Conservation (phyloP, 2,113 vertebrate species). For the Phalacrocorax pelagicus region DNA sequence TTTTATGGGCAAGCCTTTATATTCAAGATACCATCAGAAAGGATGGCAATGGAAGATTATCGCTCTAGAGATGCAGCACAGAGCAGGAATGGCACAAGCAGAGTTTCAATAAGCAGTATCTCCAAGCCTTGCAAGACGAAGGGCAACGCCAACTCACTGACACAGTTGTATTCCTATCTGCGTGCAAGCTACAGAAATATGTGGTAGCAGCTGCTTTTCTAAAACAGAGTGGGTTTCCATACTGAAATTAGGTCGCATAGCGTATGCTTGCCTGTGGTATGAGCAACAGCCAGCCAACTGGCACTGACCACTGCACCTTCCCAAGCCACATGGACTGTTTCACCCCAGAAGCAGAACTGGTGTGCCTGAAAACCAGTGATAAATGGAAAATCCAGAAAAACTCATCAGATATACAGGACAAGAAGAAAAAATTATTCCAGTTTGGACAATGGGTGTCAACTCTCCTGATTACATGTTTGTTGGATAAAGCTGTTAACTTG, state of each 20-base stretch:
- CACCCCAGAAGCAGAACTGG: neutral
- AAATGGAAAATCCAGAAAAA: neutral
- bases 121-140: neutral
- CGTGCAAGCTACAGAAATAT: neutral
- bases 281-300: neutral
- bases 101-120: neutral
- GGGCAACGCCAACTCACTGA: neutral
- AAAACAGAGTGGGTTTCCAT: neutral
- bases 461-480: neutral
- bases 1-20: neutral
- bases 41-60: neutral
- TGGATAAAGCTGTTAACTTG: neutral
- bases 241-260: neutral
- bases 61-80: neutral
- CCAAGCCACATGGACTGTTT: neutral
- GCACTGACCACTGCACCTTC: neutral
- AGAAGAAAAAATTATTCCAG: neutral
- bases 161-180: neutral
- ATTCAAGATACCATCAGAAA: neutral
- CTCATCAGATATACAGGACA: neutral
- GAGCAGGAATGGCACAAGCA: neutral
- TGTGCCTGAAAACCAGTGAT: neutral
- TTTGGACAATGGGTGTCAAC: neutral
- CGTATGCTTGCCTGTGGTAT: neutral
- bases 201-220: neutral